Conservation (phyloP, 2,888 invertebrate species). For the Ferdinandea cuprea region DNA sequence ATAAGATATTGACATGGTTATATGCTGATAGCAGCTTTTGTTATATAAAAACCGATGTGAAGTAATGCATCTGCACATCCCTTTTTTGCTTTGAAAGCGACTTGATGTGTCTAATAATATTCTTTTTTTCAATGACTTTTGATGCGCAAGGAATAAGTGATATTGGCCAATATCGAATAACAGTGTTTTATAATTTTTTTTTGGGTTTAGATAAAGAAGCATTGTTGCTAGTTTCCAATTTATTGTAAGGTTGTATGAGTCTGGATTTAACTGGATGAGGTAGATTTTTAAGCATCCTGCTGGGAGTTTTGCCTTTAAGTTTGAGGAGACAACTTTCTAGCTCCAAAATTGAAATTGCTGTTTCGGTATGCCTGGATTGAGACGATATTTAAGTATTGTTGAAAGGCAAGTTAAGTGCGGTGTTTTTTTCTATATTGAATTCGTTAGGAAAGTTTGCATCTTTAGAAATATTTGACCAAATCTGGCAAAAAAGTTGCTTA, state of each 20-base stretch:
- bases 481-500: background rate
- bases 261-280: too few relatives aligned
- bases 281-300: too few relatives aligned
- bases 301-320: too few relatives aligned
- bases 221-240: constrained; percentile 31
- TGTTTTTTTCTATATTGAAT: background rate
- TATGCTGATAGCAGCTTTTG: constrained; percentile 18
- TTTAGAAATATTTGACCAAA: constrained; percentile 1
- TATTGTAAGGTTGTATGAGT: too few relatives aligned
- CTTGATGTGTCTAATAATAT: too few relatives aligned
- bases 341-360: background rate
- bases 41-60: constrained; percentile 1
- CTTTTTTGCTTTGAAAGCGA: too few relatives aligned
- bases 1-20: constrained; percentile 16
- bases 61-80: constrained; percentile 23
- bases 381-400: too few relatives aligned
- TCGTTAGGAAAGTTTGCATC: background rate
- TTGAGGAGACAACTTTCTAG: too few relatives aligned
- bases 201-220: constrained; percentile 40
- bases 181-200: background rate
- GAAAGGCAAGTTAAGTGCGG: background rate
- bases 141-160: constrained; percentile 32
- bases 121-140: constrained; percentile 43
- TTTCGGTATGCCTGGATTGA: background rate
- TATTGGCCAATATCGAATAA: constrained; percentile 25